phyloP scores from a whole-genome alignment of 2,797 vertebrate genomes.

The Oreonectes daqikongensis region DNA sequence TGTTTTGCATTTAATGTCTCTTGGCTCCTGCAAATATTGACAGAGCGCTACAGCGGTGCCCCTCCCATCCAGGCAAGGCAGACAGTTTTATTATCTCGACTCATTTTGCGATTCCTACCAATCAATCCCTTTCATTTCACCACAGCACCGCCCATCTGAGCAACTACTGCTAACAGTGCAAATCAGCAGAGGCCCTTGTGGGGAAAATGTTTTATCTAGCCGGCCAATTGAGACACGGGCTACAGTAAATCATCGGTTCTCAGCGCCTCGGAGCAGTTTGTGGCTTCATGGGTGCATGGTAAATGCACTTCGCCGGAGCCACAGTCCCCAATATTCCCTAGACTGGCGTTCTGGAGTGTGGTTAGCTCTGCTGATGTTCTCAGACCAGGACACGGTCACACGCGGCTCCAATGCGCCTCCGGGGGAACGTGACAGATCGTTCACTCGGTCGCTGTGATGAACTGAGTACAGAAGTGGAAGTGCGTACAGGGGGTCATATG shows the following conservation, averaged over 20 bases:
- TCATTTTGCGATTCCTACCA: constrained; percentile 58
- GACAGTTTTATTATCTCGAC: constrained; percentile 64
- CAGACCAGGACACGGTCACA: constrained; percentile 69
- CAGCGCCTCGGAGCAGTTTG: constrained; percentile 29
- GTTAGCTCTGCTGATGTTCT: constrained; percentile 62
- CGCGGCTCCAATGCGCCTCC: constrained; percentile 57
- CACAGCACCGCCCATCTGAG: constrained; percentile 22
- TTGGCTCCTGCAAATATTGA: constrained; percentile 67
- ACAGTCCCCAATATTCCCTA: constrained; percentile 60
- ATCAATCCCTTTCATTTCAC: constrained; percentile 48
- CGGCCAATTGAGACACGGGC: constrained; percentile 23
- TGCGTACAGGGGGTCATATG: constrained; percentile 18
- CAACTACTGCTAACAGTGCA: constrained; percentile 17
- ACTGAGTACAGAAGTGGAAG: constrained; percentile 43
- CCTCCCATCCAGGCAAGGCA: constrained; percentile 42
- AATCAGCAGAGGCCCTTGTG: constrained; percentile 36
- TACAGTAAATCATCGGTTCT: constrained; percentile 31
- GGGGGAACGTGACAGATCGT: constrained; percentile 70
- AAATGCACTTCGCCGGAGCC: constrained; percentile 57
- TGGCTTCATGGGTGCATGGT: constrained; percentile 44
- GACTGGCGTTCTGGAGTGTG: constrained; percentile 65
- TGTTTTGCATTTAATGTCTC: constrained; percentile 58
- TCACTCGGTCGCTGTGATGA: constrained; percentile 63
- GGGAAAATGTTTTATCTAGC: constrained; percentile 26
- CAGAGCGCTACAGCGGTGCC: constrained; percentile 56